Conservation (phyloP, 2,113 vertebrate species). For the Melanerpes aurifrons region DNA sequence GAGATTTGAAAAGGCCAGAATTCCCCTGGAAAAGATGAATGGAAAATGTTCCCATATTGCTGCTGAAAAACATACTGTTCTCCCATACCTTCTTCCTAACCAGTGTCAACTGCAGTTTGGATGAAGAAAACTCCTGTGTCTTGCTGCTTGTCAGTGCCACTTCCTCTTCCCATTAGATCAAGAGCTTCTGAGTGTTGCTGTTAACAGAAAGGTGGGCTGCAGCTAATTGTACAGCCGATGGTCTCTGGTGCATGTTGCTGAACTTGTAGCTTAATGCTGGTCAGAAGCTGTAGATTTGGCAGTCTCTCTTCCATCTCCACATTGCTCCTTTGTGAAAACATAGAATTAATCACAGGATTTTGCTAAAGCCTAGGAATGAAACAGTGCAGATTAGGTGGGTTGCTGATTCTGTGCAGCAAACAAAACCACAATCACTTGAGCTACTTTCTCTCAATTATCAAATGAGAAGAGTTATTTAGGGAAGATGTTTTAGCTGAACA, state of each 20-base stretch:
- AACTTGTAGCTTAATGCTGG: background rate
- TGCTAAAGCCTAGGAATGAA: constrained; percentile 5
- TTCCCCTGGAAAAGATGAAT: constrained; percentile 15
- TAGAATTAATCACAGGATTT: constrained; percentile 7
- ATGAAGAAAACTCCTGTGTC: background rate
- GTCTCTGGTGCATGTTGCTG: background rate
- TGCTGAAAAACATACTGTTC: constrained; percentile 43
- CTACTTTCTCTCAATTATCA: background rate
- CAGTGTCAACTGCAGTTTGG: constrained; percentile 2
- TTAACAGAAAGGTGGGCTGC: background rate
- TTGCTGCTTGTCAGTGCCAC: background rate
- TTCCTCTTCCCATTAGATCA: background rate
- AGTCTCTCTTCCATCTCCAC: background rate
- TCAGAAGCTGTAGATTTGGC: background rate
- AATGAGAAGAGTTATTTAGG: background rate
- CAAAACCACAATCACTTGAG: background rate
- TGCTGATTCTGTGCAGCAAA: background rate
- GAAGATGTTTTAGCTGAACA: background rate
- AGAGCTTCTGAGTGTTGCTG: background rate
- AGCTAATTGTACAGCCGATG: background rate
- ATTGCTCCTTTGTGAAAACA: constrained; percentile 20
- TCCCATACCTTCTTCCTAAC: background rate
- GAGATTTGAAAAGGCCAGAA: constrained; percentile 69
- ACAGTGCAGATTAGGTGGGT: background rate
- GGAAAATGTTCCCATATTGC: constrained; percentile 23